Conservation (phyloP, 2,797 vertebrate species). For the Chelon auratus region DNA sequence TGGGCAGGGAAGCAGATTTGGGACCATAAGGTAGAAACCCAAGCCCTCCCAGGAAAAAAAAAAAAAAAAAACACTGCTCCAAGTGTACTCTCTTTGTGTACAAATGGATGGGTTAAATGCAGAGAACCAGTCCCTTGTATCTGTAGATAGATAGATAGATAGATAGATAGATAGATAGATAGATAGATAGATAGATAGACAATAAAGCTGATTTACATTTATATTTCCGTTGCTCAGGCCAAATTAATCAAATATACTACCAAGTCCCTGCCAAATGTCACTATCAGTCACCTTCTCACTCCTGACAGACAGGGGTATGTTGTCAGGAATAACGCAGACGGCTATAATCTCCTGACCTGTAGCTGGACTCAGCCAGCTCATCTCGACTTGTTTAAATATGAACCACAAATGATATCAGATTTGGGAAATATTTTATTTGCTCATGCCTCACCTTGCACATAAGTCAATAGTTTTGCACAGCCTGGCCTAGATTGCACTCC, state of each 20-base stretch:
- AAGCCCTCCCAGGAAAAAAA: no score
- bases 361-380: background rate
- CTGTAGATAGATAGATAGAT: no score
- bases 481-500: background rate
- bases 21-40: no score
- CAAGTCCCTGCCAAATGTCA: no score
- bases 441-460: background rate
- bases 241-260: background rate
- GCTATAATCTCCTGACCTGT: background rate
- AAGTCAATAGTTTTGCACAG: background rate
- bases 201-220: no score
- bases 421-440: background rate
- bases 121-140: no score
- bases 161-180: no score
- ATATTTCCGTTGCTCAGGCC: background rate
- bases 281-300: background rate
- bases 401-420: background rate
- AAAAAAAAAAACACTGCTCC: no score
- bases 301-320: background rate
- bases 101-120: no score
- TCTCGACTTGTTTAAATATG: conserved; percentile 16
- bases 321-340: conserved; percentile 20
- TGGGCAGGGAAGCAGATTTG: no score
- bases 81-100: no score
- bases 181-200: no score